Conservation (phyloP, 2,888 invertebrate species). For the Heliconius aoede region DNA sequence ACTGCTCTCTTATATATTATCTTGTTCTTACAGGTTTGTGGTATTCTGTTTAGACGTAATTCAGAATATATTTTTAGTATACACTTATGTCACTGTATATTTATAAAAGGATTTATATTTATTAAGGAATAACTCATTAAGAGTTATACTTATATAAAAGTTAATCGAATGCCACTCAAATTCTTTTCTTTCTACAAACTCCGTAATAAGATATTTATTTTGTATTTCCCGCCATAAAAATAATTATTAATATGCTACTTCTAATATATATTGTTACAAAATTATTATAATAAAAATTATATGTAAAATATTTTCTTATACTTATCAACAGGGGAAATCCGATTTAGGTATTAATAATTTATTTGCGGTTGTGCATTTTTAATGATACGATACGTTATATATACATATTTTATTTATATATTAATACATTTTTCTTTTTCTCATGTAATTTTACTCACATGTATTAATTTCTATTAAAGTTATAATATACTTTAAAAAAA, state of each 20-base stretch:
- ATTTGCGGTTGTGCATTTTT: neutral
- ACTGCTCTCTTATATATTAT: neutral
- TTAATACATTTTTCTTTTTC: no score
- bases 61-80: neutral
- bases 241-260: neutral
- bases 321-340: no score
- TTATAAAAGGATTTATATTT: conserved; percentile 18
- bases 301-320: neutral
- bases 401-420: no score
- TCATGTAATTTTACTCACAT: no score
- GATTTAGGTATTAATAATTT: neutral
- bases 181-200: neutral
- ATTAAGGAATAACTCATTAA: conserved; percentile 38
- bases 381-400: no score
- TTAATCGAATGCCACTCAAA: conserved; percentile 39
- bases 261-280: no score
- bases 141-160: conserved; percentile 34
- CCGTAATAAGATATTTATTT: neutral
- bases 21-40: neutral
- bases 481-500: no score
- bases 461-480: no score
- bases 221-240: neutral
- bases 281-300: no score
- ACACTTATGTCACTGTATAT: conserved; percentile 1
- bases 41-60: neutral